phyloP scores from a whole-genome alignment of 2,113 vertebrate genomes.

The Salminus brasiliensis region DNA sequence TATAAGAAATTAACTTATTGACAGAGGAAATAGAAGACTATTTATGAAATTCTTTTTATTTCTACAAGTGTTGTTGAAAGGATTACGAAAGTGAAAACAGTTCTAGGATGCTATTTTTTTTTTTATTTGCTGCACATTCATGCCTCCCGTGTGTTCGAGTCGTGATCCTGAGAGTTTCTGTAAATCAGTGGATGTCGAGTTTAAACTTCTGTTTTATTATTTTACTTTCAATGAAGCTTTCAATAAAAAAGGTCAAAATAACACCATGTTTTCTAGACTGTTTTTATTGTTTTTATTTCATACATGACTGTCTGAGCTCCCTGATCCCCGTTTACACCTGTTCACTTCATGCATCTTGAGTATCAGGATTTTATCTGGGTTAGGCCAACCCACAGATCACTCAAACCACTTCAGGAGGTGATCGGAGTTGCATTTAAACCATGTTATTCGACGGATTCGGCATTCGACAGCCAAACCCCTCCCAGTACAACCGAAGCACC shows the following conservation, averaged over 20 bases:
- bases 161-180: constrained; percentile 93
- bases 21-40: constrained; percentile 70
- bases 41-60: constrained; percentile 84
- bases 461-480: too few species aligned
- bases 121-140: constrained; percentile 86
- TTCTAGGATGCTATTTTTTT: constrained; percentile 87
- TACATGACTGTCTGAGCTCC: too few species aligned
- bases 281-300: constrained; percentile 11
- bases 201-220: constrained; percentile 93
- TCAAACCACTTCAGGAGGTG: too few species aligned
- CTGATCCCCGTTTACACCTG: too few species aligned
- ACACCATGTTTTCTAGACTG: constrained; percentile 25
- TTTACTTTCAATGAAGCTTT: constrained; percentile 97
- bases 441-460: too few species aligned
- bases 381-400: too few species aligned
- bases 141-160: constrained; percentile 86
- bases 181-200: constrained; percentile 99
- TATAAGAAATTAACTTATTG: constrained; percentile 78
- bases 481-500: too few species aligned
- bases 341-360: too few species aligned
- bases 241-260: constrained; percentile 87
- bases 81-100: constrained; percentile 75
- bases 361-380: too few species aligned
- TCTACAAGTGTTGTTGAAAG: constrained; percentile 89
- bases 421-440: too few species aligned